Percentiles rank a stretch among this genome's conserved stretches.
These are phyloP conservation scores for Labeo catla DNA, from an alignment of 2,113 vertebrate genomes.

Conservation along the genomic window DNA sequence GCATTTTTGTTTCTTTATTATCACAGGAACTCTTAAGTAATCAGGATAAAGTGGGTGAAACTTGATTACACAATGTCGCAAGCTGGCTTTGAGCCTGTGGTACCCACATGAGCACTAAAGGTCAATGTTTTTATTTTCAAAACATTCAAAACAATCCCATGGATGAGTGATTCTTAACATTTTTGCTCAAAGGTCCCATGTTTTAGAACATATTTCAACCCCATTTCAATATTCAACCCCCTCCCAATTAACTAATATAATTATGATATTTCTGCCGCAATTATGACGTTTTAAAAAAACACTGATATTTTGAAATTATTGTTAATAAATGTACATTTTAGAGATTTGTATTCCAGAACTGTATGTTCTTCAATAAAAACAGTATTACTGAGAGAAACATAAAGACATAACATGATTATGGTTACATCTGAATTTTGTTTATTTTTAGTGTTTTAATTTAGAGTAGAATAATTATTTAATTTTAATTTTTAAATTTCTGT, in stretches of 20 bases:
- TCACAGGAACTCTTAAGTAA: neutral
- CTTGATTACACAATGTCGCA: neutral
- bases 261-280: no score
- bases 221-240: no score
- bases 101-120: neutral
- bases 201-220: neutral
- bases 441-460: no score
- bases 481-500: no score
- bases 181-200: neutral
- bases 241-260: no score
- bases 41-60: neutral
- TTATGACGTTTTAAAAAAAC: neutral
- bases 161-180: neutral
- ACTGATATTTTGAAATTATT: no score
- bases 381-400: no score
- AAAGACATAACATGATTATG: no score
- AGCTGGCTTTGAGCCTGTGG: neutral
- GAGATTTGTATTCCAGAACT: neutral
- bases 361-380: neutral
- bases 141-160: neutral
- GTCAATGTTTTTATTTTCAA: neutral
- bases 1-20: neutral
- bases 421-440: no score
- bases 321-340: no score
- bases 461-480: no score